Conservation (phyloP, 2,797 vertebrate genomes). For the Macrochelys suwanniensis region DNA sequence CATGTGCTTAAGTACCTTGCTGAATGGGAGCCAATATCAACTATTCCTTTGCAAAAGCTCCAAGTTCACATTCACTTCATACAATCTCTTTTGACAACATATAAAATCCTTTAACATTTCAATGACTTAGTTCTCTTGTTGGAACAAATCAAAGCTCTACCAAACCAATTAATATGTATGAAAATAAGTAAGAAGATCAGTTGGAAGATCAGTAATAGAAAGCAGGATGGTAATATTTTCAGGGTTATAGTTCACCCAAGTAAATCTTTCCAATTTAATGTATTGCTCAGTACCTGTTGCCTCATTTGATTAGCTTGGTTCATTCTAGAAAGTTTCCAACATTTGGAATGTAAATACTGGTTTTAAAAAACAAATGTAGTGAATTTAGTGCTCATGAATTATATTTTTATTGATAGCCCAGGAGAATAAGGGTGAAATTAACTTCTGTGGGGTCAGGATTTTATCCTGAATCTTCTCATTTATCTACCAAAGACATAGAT, state of each 20-base stretch:
- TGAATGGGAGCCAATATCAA: background rate
- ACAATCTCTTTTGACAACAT: background rate
- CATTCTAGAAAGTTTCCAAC: background rate
- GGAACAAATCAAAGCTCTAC: background rate
- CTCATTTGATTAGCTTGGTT: background rate
- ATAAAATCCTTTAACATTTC: background rate
- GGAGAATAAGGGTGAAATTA: fast-evolving
- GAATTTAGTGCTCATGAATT: background rate
- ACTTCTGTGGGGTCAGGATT: background rate
- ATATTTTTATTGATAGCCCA: background rate
- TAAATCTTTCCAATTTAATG: background rate
- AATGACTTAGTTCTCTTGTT: background rate
- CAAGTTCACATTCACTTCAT: background rate
- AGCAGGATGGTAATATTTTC: background rate
- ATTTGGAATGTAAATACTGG: background rate
- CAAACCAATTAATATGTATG: background rate
- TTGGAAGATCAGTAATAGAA: background rate
- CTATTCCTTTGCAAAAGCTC: background rate
- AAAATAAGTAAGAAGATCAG: conserved; percentile 4
- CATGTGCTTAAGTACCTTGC: background rate
- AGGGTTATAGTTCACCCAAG: background rate
- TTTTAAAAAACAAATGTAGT: background rate
- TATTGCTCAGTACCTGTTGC: background rate
- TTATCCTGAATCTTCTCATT: background rate
- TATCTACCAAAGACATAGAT: background rate